phyloP scores from a whole-genome alignment of 2,113 vertebrate genomes.

The Vicugna pacos region DNA sequence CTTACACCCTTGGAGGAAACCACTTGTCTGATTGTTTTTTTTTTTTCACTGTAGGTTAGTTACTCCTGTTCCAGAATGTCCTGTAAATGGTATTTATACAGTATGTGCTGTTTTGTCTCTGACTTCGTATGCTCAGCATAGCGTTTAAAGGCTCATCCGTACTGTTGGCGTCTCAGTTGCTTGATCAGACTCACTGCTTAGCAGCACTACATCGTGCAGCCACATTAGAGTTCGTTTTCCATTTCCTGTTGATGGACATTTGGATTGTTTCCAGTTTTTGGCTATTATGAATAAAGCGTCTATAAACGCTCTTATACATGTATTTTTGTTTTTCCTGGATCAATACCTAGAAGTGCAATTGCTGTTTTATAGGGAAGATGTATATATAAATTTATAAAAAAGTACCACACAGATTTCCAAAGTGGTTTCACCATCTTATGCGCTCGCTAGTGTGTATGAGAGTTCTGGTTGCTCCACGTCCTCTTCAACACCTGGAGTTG shows the following conservation, averaged over 20 bases:
- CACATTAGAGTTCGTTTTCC: background rate
- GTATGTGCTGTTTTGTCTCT: background rate
- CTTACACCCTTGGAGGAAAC: background rate
- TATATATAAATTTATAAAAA: background rate
- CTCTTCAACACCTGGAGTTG: rapidly evolving
- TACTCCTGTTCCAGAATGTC: background rate
- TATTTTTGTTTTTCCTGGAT: conserved; percentile 45
- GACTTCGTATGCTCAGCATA: background rate
- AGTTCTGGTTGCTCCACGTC: rapidly evolving
- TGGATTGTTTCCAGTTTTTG: background rate
- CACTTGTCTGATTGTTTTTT: background rate
- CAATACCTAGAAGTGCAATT: conserved; percentile 1
- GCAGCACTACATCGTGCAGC: background rate
- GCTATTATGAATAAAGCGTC: background rate
- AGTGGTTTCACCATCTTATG: background rate
- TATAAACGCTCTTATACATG: background rate
- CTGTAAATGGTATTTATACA: background rate
- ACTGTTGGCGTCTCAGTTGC: background rate
- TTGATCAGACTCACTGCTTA: background rate
- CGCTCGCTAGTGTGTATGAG: rapidly evolving
- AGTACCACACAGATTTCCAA: background rate
- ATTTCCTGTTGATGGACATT: background rate
- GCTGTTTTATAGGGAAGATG: background rate
- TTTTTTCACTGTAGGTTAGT: background rate
- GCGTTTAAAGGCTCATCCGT: background rate